A percentile compares a stretch with the other conserved stretches of the same genome.
Evolutionary conservation across 2,888 invertebrate species (phyloP).

Genomic region (Timandra comae): DNA sequence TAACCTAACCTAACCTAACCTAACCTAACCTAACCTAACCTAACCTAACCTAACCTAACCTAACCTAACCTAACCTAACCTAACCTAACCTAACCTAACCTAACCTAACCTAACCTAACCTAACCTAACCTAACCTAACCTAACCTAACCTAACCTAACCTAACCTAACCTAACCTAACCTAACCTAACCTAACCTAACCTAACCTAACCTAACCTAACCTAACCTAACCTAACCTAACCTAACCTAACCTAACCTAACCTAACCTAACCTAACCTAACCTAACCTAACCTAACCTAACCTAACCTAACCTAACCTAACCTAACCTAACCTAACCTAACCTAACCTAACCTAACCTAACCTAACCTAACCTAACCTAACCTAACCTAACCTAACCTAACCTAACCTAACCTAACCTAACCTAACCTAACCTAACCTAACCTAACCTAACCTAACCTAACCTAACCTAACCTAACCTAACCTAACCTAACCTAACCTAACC

Average conservation of each 20-base stretch:
- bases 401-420: constrained; percentile 16
- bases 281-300: constrained; percentile 1
- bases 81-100: constrained; percentile 17
- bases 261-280: constrained; percentile 10
- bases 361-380: constrained; percentile 8
- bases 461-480: constrained; percentile 16
- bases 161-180: constrained; percentile 19
- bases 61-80: constrained; percentile 20
- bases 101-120: constrained; percentile 18
- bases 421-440: constrained; percentile 12
- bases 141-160: constrained; percentile 18
- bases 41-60: constrained; percentile 21
- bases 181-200: constrained; percentile 19
- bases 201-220: constrained; percentile 19
- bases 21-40: constrained; percentile 20
- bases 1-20: constrained; percentile 19
- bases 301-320: constrained; percentile 1
- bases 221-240: constrained; percentile 20
- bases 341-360: constrained; percentile 1
- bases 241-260: constrained; percentile 21
- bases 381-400: constrained; percentile 12
- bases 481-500: constrained; percentile 4
- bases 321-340: constrained; percentile 1
- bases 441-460: constrained; percentile 14
- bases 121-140: constrained; percentile 18